Conservation (phyloP, 2,113 vertebrate genomes). For the Proteles cristata region DNA sequence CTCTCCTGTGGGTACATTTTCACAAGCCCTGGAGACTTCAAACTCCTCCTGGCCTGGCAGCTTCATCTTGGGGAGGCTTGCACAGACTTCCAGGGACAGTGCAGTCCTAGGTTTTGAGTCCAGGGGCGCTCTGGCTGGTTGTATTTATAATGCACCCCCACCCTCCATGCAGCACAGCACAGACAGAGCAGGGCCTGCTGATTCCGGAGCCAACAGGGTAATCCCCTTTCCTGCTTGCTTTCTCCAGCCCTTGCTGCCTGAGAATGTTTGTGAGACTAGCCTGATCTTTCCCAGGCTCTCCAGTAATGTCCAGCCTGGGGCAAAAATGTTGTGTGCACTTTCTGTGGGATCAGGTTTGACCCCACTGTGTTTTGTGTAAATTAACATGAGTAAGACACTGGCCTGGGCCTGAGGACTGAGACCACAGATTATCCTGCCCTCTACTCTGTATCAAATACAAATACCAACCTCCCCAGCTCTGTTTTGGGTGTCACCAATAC, state of each 20-base stretch:
- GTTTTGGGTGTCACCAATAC: slow-evolving; percentile 71
- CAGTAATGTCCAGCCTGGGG: neutral
- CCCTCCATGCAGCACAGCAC: neutral
- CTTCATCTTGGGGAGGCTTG: slow-evolving; percentile 60
- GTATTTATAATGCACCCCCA: slow-evolving; percentile 58
- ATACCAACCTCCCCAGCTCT: slow-evolving; percentile 57
- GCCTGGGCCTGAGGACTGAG: neutral
- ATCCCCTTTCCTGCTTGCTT: neutral
- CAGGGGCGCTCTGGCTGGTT: neutral
- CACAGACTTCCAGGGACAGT: neutral
- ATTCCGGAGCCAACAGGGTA: slow-evolving; percentile 43
- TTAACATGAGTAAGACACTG: slow-evolving; percentile 42
- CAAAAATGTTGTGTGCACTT: neutral
- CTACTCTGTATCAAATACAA: slow-evolving; percentile 65
- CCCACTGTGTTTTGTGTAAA: slow-evolving; percentile 72
- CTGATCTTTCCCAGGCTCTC: neutral
- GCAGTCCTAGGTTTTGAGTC: neutral
- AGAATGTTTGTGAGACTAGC: neutral
- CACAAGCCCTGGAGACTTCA: slow-evolving; percentile 27
- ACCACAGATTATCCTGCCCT: neutral
- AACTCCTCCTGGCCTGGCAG: slow-evolving; percentile 62
- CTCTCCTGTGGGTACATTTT: slow-evolving; percentile 39
- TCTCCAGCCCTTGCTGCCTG: neutral
- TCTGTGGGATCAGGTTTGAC: slow-evolving; percentile 2
- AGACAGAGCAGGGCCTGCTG: slow-evolving; percentile 50